Evolutionary conservation across 2,888 invertebrate genomes (phyloP).

Genomic region (Thyatira batis): DNA sequence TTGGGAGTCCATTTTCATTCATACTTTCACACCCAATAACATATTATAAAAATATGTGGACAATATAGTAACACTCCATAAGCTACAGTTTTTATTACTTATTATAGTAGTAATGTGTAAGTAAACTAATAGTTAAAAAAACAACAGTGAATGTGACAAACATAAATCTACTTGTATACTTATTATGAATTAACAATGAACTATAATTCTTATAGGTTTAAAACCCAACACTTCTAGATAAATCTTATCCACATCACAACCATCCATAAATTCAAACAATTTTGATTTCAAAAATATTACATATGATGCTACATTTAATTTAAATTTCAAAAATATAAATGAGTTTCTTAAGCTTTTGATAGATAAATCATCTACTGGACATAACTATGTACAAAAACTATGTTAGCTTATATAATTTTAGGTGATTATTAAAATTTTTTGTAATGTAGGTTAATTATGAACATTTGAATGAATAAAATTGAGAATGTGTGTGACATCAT

Average conservation of each 20-base stretch:
- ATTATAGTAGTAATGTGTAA: not conserved
- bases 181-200: not conserved
- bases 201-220: not conserved
- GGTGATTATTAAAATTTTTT: too few relatives aligned
- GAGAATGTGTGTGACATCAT: too few relatives aligned
- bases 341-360: constrained; percentile 36
- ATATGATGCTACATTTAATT: constrained; percentile 41
- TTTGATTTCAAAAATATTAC: constrained; percentile 54
- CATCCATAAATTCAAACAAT: constrained; percentile 66
- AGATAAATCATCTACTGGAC: constrained; percentile 56
- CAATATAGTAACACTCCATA: not conserved
- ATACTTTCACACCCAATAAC: not conserved
- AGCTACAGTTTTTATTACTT: not conserved
- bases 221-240: constrained; percentile 20
- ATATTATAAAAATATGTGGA: not conserved
- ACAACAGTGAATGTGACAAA: constrained; percentile 1
- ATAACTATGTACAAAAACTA: constrained; percentile 41
- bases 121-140: not conserved
- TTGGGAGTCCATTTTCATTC: not conserved
- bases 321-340: constrained; percentile 51
- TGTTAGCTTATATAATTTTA: constrained; percentile 17
- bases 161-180: not conserved
- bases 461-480: not conserved
- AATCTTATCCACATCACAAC: constrained; percentile 67
- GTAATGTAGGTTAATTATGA: not conserved